Conservation (phyloP, 2,888 invertebrate species). For the Hylaea fasciaria region DNA sequence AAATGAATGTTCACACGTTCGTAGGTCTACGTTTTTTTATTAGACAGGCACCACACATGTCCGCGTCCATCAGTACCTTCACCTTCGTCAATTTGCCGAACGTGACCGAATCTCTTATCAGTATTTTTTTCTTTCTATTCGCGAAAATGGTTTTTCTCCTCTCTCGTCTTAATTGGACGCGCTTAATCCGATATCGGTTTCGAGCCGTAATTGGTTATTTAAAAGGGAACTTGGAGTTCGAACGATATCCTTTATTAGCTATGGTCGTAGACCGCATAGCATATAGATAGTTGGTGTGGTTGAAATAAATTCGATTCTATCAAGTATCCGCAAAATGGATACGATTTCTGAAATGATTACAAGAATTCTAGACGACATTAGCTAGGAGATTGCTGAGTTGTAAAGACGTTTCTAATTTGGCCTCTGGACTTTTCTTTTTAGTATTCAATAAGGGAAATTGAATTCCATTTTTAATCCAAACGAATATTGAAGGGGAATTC, state of each 20-base stretch:
- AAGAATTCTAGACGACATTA: conserved; percentile 6
- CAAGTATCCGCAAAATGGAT: conserved; percentile 21
- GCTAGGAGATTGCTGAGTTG: conserved; percentile 13
- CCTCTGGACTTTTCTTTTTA: conserved; percentile 35
- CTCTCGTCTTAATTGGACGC: conserved; percentile 28
- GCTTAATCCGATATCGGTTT: conserved; percentile 38
- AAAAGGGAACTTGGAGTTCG: conserved; percentile 24
- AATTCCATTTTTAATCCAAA: conserved; percentile 43
- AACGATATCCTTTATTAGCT: conserved; percentile 22
- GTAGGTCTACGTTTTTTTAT: conserved; percentile 1
- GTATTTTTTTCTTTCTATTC: conserved; percentile 29
- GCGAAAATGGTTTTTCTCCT: conserved; percentile 35
- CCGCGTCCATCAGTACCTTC: background rate
- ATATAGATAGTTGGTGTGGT: conserved; percentile 6
- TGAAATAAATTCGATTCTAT: conserved; percentile 30
- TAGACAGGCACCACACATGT: conserved; percentile 31
- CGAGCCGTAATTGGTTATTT: conserved; percentile 32
- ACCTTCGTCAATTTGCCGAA: conserved; percentile 6
- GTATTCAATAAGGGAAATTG: conserved; percentile 50
- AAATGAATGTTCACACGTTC: too few species aligned
- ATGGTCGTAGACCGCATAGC: too few species aligned
- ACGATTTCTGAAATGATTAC: conserved; percentile 16
- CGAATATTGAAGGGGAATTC: conserved; percentile 42
- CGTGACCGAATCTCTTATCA: conserved; percentile 33
- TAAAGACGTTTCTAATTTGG: conserved; percentile 32